Evolutionary conservation across 2,888 invertebrate species (phyloP).

Genomic region (Synanthedon tipuliformis): DNA sequence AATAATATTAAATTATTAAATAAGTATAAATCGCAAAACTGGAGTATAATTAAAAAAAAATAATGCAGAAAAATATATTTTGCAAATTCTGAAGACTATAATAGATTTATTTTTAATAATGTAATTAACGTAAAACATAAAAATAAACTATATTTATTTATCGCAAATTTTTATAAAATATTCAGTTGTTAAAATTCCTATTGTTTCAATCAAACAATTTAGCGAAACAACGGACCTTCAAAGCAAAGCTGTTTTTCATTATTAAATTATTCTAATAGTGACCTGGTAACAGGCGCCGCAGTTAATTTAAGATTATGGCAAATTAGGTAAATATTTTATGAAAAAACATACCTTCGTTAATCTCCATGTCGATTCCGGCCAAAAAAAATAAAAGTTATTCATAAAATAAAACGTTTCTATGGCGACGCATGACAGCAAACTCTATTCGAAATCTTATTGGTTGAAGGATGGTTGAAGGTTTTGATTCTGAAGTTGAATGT

Average conservation of each 20-base stretch:
- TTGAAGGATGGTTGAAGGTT: constrained; percentile 17
- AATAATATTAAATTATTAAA: too few relatives aligned
- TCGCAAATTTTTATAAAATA: too few relatives aligned
- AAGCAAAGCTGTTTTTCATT: constrained; percentile 21
- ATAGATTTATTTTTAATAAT: too few relatives aligned
- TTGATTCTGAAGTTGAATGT: too few relatives aligned
- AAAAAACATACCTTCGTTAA: constrained; percentile 50
- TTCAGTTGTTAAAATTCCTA: too few relatives aligned
- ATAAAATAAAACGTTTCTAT: constrained; percentile 62
- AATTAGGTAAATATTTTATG: constrained; percentile 9
- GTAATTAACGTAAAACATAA: too few relatives aligned
- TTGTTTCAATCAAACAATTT: too few relatives aligned
- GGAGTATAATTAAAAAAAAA: too few relatives aligned
- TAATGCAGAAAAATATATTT: too few relatives aligned
- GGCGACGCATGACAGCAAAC: constrained; percentile 67
- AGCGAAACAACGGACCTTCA: constrained; percentile 17
- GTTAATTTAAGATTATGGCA: background rate
- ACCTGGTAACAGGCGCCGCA: constrained; percentile 3
- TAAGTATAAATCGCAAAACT: too few relatives aligned
- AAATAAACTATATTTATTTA: too few relatives aligned
- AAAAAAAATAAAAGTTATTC: constrained; percentile 55
- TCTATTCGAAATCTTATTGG: constrained; percentile 39
- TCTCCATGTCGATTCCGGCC: constrained; percentile 61
- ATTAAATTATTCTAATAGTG: constrained; percentile 12
- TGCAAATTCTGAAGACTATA: too few relatives aligned